A percentile compares a stretch with the other conserved stretches of the same genome.
These are phyloP conservation scores for Megastigmus dorsalis DNA, from an alignment of 2,888 invertebrate species.

Conservation along the genomic window DNA sequence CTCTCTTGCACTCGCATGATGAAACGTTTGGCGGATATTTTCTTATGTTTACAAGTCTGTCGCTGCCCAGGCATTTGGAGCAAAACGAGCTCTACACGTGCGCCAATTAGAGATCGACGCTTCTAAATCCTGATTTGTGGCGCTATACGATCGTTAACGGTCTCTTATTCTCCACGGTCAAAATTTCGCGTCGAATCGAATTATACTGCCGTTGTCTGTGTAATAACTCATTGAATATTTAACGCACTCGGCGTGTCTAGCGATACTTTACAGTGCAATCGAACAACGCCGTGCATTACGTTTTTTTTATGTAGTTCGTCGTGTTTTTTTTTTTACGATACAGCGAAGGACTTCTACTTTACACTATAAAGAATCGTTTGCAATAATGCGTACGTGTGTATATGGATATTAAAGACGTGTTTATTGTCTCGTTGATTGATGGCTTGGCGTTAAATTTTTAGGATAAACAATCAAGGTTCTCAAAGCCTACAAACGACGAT, in stretches of 20 bases:
- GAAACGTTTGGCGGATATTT: slow-evolving; percentile 20
- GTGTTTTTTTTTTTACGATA: slow-evolving; percentile 24
- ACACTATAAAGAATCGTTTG: slow-evolving; percentile 16
- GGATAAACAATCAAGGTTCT: slow-evolving; percentile 28
- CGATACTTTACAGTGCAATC: slow-evolving; percentile 2
- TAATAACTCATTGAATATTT: no score
- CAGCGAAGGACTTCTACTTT: slow-evolving; percentile 27
- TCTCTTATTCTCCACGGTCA: no score
- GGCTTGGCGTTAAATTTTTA: slow-evolving; percentile 7
- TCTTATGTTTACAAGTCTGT: slow-evolving; percentile 1
- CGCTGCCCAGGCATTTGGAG: no score
- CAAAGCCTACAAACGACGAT: no score
- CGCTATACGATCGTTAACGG: no score
- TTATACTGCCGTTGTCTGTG: no score
- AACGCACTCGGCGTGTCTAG: no score
- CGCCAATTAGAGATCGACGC: no score
- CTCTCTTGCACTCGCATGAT: no score
- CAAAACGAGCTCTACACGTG: no score
- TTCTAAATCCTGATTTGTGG: no score
- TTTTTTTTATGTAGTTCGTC: slow-evolving; percentile 1
- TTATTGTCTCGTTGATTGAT: slow-evolving; percentile 33
- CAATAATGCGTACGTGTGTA: neutral
- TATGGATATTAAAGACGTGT: neutral
- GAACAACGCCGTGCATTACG: slow-evolving; percentile 7
- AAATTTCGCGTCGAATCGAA: no score